Conservation (phyloP, 2,888 invertebrate genomes). For the Tanaodytes sp. region DNA sequence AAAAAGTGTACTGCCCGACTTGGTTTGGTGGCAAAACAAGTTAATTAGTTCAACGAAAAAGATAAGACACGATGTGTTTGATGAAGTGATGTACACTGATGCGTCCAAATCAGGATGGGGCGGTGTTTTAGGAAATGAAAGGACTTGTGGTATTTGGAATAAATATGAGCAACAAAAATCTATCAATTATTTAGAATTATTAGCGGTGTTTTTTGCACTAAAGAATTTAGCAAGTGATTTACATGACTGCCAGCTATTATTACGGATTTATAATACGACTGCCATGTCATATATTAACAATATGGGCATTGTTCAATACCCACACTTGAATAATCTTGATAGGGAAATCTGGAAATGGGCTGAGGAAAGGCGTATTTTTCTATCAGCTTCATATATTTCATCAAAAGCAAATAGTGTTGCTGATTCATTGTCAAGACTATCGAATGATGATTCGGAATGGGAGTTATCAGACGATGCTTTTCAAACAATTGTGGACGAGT, state of each 20-base stretch:
- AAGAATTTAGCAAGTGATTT: neutral
- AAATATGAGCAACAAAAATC: too few relatives aligned
- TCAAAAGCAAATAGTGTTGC: neutral
- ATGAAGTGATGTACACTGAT: neutral
- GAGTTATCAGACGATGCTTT: conserved; percentile 5
- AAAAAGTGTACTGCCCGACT: neutral
- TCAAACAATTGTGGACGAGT: neutral
- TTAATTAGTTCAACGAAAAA: neutral
- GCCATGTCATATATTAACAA: neutral
- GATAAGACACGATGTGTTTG: neutral
- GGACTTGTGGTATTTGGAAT: neutral
- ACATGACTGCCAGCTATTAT: neutral
- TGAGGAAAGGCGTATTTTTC: neutral
- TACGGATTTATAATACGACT: neutral
- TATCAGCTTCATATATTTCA: neutral
- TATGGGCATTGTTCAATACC: neutral
- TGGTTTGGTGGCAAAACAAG: neutral
- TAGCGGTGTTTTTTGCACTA: neutral
- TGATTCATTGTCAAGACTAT: neutral
- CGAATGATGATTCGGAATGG: conserved; percentile 45
- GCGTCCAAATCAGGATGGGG: neutral
- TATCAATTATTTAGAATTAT: too few relatives aligned
- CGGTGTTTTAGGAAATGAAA: neutral
- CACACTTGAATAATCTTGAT: neutral
- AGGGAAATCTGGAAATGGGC: neutral